Evolutionary conservation across 2,797 vertebrate genomes (phyloP).

Genomic region (Schizopygopsis pylzovi): DNA sequence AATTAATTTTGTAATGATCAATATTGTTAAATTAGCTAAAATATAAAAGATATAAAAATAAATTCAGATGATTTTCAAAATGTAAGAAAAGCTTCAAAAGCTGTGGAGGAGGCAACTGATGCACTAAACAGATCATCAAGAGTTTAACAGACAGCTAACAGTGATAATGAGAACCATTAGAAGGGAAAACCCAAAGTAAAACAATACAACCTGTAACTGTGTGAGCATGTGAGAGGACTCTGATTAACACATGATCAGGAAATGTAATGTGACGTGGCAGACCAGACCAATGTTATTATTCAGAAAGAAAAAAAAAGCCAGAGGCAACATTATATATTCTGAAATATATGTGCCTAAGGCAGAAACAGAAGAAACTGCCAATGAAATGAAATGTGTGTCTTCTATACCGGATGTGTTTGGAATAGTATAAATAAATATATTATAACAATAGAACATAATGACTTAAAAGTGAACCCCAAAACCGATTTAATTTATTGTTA

Average conservation of each 20-base stretch:
- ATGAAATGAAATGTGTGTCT: background rate
- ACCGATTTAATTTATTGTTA: background rate
- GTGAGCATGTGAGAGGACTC: constrained; percentile 35
- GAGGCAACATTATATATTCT: constrained; percentile 20
- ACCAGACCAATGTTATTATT: constrained; percentile 76
- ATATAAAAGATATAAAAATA: background rate
- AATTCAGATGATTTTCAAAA: background rate
- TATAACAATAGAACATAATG: constrained; percentile 7
- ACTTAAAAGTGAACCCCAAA: background rate
- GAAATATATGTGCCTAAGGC: background rate
- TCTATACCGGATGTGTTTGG: constrained; percentile 3
- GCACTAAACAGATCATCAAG: background rate
- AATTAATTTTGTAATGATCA: background rate
- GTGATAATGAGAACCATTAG: constrained; percentile 3
- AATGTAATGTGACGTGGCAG: constrained; percentile 68
- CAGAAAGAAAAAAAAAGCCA: constrained; percentile 22
- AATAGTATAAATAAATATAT: background rate
- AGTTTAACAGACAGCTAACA: background rate
- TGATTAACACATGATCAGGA: constrained; percentile 63
- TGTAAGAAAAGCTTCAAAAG: background rate
- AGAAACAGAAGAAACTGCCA: background rate
- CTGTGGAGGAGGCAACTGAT: background rate
- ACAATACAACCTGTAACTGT: background rate
- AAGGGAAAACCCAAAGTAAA: background rate
- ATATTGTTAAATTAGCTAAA: background rate